Conservation (phyloP, 2,888 invertebrate genomes). For the Noctua fimbriata region DNA sequence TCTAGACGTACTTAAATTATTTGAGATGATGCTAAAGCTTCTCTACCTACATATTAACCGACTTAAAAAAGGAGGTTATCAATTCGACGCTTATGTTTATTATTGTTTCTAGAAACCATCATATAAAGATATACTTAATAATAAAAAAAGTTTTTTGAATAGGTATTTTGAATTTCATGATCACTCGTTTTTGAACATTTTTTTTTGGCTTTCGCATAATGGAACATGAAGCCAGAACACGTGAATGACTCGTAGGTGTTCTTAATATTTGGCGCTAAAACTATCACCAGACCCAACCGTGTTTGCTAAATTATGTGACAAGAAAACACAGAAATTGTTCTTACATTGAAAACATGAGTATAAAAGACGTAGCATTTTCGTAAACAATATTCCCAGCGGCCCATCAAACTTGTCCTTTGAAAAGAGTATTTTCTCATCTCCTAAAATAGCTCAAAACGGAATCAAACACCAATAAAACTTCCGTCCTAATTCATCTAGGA, state of each 20-base stretch:
- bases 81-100: no score
- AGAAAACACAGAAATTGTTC: background rate
- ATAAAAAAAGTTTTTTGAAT: no score
- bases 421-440: background rate
- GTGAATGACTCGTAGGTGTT: background rate
- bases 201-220: no score
- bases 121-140: no score
- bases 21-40: no score
- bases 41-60: no score
- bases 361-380: background rate
- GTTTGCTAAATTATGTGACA: background rate
- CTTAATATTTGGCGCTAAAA: background rate
- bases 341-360: background rate
- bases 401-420: background rate
- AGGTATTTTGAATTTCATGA: no score
- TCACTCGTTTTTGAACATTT: no score
- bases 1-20: no score
- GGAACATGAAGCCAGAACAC: no score
- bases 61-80: no score
- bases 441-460: background rate
- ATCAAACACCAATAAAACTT: constrained; percentile 24
- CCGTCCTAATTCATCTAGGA: constrained; percentile 33
- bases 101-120: no score
- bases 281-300: background rate
- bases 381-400: background rate